Evolutionary conservation across 2,888 invertebrate species (phyloP).

Genomic region (Dione juno): DNA sequence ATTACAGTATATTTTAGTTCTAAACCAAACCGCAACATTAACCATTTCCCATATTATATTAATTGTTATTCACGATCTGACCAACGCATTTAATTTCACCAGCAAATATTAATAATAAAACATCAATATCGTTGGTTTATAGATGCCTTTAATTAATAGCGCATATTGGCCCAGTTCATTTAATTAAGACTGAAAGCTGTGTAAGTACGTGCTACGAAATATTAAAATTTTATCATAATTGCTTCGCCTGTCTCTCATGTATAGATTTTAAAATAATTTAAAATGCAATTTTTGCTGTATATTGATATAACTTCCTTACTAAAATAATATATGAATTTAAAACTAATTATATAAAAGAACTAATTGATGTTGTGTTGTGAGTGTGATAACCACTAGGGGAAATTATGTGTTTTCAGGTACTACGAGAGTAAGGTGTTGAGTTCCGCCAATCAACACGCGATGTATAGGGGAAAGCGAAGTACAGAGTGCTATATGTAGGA

Average conservation of each 20-base stretch:
- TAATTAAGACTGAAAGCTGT: conserved; percentile 21
- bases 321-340: too few species aligned
- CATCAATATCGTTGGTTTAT: conserved; percentile 20
- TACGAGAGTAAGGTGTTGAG: too few species aligned
- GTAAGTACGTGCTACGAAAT: conserved; percentile 22
- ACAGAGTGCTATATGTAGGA: too few species aligned
- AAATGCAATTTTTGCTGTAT: background rate
- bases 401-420: too few species aligned
- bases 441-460: too few species aligned
- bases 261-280: background rate
- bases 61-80: conserved; percentile 10
- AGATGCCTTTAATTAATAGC: conserved; percentile 14
- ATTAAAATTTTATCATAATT: conserved; percentile 23
- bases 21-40: conserved; percentile 18
- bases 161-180: conserved; percentile 20
- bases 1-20: background rate
- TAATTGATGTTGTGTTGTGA: too few species aligned
- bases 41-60: conserved; percentile 10
- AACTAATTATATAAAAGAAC: too few species aligned
- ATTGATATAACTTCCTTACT: too few species aligned
- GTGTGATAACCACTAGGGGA: too few species aligned
- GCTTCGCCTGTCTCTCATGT: conserved; percentile 1
- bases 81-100: conserved; percentile 14
- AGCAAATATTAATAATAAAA: conserved; percentile 9
- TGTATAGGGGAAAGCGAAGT: too few species aligned